Conservation (phyloP, 2,797 vertebrate genomes). For the Prunella strophiata region DNA sequence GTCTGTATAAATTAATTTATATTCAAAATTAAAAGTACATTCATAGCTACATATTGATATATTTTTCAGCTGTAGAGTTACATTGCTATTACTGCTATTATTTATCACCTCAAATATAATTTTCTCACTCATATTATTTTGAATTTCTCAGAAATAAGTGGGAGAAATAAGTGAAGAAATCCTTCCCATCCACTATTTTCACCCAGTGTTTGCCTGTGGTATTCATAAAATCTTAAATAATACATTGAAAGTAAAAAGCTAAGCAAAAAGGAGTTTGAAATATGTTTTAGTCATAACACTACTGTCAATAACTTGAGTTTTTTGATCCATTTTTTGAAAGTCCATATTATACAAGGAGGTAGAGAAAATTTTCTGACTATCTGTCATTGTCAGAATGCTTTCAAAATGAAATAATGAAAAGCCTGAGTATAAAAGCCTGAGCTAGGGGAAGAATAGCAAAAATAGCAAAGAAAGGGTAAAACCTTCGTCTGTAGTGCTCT, state of each 20-base stretch:
- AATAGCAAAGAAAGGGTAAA: not conserved
- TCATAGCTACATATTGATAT: not conserved
- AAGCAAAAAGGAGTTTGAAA: not conserved
- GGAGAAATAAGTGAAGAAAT: not conserved
- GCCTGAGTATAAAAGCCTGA: not conserved
- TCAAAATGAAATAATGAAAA: not conserved
- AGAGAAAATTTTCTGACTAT: not conserved
- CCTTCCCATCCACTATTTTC: not conserved
- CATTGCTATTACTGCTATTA: not conserved
- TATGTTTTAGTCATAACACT: not conserved
- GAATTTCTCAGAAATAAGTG: not conserved
- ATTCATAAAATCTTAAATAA: not conserved
- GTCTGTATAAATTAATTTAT: not conserved
- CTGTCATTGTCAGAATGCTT: not conserved
- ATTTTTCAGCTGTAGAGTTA: not conserved
- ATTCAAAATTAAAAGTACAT: not conserved
- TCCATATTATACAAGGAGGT: not conserved
- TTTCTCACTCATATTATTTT: not conserved
- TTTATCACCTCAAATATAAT: not conserved
- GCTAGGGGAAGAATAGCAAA: not conserved
- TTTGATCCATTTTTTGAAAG: not conserved
- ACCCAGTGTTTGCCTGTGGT: not conserved
- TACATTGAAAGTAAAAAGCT: not conserved
- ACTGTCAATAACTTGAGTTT: not conserved
- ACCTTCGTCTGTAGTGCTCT: not conserved